Evolutionary conservation across 1,140 invertebrate genomes (phyloP).

Genomic region (Rhagoletis zephyria): DNA sequence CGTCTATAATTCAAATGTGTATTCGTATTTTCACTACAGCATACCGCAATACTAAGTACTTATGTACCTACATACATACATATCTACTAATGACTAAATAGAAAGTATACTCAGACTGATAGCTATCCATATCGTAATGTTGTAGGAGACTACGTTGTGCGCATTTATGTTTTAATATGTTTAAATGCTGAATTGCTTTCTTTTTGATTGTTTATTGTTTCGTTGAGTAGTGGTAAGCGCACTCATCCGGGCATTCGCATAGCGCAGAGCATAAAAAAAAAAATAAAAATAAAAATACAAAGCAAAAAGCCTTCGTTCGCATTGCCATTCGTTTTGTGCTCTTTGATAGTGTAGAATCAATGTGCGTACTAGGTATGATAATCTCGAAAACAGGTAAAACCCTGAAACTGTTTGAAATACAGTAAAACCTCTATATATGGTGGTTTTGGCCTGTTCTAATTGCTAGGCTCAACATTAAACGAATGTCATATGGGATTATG

Average conservation of each 20-base stretch:
- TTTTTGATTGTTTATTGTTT: not conserved
- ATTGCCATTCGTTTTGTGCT: not conserved
- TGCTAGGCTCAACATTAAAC: too few relatives aligned
- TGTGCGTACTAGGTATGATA: not conserved
- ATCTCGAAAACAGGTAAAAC: not conserved
- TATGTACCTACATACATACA: conserved; percentile 14
- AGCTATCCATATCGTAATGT: conserved; percentile 18
- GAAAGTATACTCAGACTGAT: conserved; percentile 41
- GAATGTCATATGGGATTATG: too few relatives aligned
- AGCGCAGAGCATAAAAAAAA: not conserved
- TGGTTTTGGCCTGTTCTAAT: too few relatives aligned
- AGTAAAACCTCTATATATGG: too few relatives aligned
- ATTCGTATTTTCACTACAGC: conserved; percentile 2
- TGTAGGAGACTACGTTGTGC: not conserved
- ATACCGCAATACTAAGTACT: not conserved
- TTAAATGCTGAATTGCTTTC: conserved; percentile 23
- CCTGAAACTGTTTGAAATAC: too few relatives aligned
- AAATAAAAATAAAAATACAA: conserved; percentile 19
- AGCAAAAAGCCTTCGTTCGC: not conserved
- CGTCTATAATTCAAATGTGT: not conserved
- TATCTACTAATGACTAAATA: conserved; percentile 39
- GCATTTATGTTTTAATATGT: conserved; percentile 16
- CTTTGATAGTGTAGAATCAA: not conserved
- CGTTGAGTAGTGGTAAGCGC: conserved; percentile 13
- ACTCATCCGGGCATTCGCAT: conserved; percentile 22